phyloP scores from a whole-genome alignment of 2,888 invertebrate species.

The Julus scandinavius region DNA sequence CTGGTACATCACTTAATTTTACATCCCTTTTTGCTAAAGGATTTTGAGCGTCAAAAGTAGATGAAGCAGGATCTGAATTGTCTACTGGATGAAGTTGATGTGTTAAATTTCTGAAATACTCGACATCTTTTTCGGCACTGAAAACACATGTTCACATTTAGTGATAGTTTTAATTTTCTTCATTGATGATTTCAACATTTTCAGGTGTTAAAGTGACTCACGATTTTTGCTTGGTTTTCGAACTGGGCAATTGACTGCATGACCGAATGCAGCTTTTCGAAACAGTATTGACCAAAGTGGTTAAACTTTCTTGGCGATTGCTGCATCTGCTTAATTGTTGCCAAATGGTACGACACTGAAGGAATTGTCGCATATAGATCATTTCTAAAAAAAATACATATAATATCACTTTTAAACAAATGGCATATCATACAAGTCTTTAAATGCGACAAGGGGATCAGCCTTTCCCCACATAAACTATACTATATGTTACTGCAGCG shows the following conservation, averaged over 20 bases:
- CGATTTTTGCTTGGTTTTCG: not conserved
- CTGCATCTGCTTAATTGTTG: not conserved
- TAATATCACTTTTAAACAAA: not conserved
- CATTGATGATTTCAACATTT: not conserved
- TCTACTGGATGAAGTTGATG: not conserved
- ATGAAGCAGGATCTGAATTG: not conserved
- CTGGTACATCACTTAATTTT: constrained; percentile 59
- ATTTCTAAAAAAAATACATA: not conserved
- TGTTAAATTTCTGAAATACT: not conserved
- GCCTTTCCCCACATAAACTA: too few relatives aligned
- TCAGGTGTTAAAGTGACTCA: not conserved
- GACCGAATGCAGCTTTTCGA: not conserved
- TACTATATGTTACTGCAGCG: too few relatives aligned
- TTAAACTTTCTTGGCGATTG: not conserved
- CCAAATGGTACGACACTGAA: not conserved
- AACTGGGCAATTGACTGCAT: not conserved
- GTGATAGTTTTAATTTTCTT: not conserved
- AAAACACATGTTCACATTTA: not conserved
- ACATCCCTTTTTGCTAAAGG: constrained; percentile 50
- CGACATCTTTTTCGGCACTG: not conserved
- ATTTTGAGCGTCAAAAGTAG: constrained; percentile 15
- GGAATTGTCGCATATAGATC: not conserved
- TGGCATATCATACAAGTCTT: too few relatives aligned
- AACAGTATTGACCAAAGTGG: not conserved
- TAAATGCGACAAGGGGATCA: too few relatives aligned